Conservation (phyloP, 2,888 invertebrate genomes). For the Drosophila crucigera region DNA sequence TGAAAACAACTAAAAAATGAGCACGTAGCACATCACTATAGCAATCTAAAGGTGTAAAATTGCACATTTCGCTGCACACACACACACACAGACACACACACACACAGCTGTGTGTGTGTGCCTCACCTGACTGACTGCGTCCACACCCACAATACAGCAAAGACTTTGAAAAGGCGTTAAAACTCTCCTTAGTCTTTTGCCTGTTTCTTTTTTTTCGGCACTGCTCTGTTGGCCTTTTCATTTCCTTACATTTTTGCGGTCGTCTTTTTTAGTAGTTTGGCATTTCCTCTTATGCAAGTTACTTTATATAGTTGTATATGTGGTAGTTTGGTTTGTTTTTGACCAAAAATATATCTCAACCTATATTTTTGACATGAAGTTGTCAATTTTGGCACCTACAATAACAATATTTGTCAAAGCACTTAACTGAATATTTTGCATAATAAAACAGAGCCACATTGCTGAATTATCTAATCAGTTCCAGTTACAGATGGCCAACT, state of each 20-base stretch:
- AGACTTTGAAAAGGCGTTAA: slow-evolving; percentile 22
- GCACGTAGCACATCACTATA: slow-evolving; percentile 58
- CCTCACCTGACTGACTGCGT: slow-evolving; percentile 66
- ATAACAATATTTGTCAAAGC: slow-evolving; percentile 46
- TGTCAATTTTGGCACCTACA: slow-evolving; percentile 68
- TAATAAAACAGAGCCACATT: not conserved
- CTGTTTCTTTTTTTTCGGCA: slow-evolving; percentile 16
- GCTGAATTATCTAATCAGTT: slow-evolving; percentile 54
- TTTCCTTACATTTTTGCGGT: slow-evolving; percentile 57
- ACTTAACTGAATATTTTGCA: slow-evolving; percentile 7
- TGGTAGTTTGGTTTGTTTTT: slow-evolving; percentile 46
- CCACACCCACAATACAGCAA: slow-evolving; percentile 42
- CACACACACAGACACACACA: slow-evolving; percentile 23
- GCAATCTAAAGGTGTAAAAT: slow-evolving; percentile 69
- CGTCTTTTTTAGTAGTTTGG: slow-evolving; percentile 19
- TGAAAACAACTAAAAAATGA: slow-evolving; percentile 46
- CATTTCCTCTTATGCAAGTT: slow-evolving; percentile 61
- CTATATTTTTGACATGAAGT: slow-evolving; percentile 52
- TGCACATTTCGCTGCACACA: slow-evolving; percentile 76
- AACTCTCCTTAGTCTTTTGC: slow-evolving; percentile 24
- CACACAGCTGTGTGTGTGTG: slow-evolving; percentile 25
- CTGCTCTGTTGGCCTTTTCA: slow-evolving; percentile 56
- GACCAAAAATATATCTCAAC: not conserved
- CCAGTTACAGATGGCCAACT: slow-evolving; percentile 17
- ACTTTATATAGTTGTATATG: slow-evolving; percentile 4